These are phyloP conservation scores for Sciurus niger DNA, from an alignment of 2,113 vertebrate species.

Conservation along the genomic window DNA sequence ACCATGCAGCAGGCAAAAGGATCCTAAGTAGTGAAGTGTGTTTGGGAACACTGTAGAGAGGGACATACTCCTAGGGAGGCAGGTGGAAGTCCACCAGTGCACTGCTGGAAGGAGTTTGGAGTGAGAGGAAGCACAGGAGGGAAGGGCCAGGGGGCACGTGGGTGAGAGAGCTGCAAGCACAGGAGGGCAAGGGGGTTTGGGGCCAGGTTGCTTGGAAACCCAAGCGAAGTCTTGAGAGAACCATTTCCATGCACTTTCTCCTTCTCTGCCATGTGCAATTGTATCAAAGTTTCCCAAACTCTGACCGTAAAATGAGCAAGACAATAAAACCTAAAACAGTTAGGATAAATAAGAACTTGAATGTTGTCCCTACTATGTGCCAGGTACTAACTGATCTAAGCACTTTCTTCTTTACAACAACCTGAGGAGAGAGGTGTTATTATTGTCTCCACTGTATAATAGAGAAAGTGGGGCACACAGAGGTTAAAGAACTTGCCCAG, in stretches of 20 bases:
- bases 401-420: background rate
- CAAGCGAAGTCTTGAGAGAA: background rate
- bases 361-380: background rate
- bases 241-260: background rate
- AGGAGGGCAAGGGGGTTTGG: background rate
- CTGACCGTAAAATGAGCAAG: background rate
- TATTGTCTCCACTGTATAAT: background rate
- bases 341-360: background rate
- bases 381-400: background rate
- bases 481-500: background rate
- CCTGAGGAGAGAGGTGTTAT: background rate
- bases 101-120: background rate
- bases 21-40: background rate
- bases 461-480: background rate
- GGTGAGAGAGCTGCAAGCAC: background rate
- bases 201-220: background rate
- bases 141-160: accelerated
- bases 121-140: background rate
- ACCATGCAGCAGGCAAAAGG: background rate
- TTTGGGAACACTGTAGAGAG: background rate
- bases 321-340: background rate
- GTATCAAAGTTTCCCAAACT: background rate
- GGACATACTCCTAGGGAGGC: background rate
- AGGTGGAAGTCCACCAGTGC: background rate
- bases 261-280: background rate